Base-by-base conservation (phyloP, 2,797 vertebrate species). In the Pelodytes ibericus region DNA sequence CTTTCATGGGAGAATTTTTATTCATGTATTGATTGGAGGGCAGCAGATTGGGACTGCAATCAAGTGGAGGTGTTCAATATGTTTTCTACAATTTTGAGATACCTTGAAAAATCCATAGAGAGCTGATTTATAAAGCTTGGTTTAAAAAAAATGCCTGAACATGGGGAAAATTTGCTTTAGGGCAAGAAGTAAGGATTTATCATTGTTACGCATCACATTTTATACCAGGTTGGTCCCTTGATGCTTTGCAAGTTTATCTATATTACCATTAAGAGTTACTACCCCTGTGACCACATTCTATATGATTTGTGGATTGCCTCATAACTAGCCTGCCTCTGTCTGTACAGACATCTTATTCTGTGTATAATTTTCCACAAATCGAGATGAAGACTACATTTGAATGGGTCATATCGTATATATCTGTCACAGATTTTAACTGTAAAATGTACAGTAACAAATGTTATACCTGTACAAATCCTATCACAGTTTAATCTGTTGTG, bases 1-100 rank as follows among this genome's bases (percentile, higher is more conserved):
- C n/a, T 84, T 87, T 85, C 84, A 86, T 86, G 79, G 62, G 87
- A 87, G 82, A 83, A 79, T 86, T 86, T 84, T 82, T 87, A 74
- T 75, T 81, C 83, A 81, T 83, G 84, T 83, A 82, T 84, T 85
- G 85, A 87, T 86, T 78, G 76, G 76, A 78, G 64, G 49, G 63
- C 70, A 24, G 70, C 57, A 78, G 70, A 72, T 78, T 78, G 76
- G 76, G 76, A 78, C 76, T 72, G 76, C 76, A 78, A 78, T 78
- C 70, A 78, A 78, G 76, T 53, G 76, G 44, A 72, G 76, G 76
- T 78, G 70, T 78, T 78, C 76, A 78, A 78, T 78, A 78, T 78
- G 76, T 72, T 78, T 78, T 78, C 70, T 67, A 78, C 76, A 72
- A 78, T 78, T 78, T 78, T 78, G 76, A 78, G 63, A 78, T 78